Conservation (phyloP, 1,140 invertebrate genomes). For the Drosophila nigromelanica region DNA sequence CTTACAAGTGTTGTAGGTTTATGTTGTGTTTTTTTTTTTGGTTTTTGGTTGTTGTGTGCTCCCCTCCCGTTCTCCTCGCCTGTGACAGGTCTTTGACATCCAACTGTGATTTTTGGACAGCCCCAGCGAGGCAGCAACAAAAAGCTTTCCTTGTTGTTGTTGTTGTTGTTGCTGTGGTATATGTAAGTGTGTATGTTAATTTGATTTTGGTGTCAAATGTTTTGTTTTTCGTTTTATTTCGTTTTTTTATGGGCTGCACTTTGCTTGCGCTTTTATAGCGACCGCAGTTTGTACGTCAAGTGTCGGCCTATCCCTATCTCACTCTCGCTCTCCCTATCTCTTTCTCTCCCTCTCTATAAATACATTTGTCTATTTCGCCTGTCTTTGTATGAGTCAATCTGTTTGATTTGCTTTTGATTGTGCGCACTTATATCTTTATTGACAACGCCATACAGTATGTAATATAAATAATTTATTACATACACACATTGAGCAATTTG, state of each 20-base stretch:
- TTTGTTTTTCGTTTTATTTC: conserved; percentile 27
- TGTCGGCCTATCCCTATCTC: not conserved
- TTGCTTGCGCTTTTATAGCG: conserved; percentile 68
- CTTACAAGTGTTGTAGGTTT: conserved; percentile 49
- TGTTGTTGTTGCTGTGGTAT: conserved; percentile 32
- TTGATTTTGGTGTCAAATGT: conserved; percentile 79
- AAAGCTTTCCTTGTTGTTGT: conserved; percentile 14
- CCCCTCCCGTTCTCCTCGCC: conserved; percentile 5
- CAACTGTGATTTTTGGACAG: conserved; percentile 63
- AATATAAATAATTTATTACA: conserved; percentile 74
- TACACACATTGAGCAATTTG: conserved; percentile 67
- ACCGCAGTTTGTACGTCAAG: conserved; percentile 34
- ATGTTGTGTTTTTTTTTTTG: conserved; percentile 15
- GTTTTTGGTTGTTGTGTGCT: not conserved
- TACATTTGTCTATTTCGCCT: not conserved
- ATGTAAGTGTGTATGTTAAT: conserved; percentile 78
- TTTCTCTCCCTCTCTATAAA: not conserved
- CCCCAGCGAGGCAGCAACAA: conserved; percentile 8
- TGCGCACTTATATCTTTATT: conserved; percentile 79
- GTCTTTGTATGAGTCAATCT: conserved; percentile 52
- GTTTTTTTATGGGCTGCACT: conserved; percentile 70
- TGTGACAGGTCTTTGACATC: conserved; percentile 70
- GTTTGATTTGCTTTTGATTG: conserved; percentile 70
- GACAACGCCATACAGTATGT: conserved; percentile 58
- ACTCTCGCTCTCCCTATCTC: not conserved